phyloP scores from a whole-genome alignment of 2,797 vertebrate species.

The Pseudochaenichthys georgianus region DNA sequence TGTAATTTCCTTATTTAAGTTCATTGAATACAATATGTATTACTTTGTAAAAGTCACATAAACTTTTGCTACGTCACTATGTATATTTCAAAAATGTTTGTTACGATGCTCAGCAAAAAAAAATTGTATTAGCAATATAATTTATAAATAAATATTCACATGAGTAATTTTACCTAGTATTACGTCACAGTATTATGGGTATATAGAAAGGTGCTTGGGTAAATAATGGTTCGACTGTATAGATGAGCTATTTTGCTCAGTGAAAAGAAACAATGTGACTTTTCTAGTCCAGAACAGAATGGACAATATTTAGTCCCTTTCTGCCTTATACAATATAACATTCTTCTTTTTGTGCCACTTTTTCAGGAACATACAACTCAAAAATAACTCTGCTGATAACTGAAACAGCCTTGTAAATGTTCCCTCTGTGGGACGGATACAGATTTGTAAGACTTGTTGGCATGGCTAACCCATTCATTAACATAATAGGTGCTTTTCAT shows the following conservation, averaged over 20 bases:
- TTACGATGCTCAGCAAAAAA: conserved; percentile 15
- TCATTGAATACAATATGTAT: conserved; percentile 53
- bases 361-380: not conserved
- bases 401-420: not conserved
- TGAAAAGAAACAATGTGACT: not conserved
- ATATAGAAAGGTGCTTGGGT: not conserved
- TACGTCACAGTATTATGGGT: conserved; percentile 22
- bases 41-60: conserved; percentile 35
- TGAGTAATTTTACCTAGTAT: conserved; percentile 1
- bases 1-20: conserved; percentile 27
- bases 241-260: not conserved
- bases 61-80: conserved; percentile 19
- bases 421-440: too few relatives aligned
- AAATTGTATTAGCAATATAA: conserved; percentile 1
- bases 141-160: conserved; percentile 55
- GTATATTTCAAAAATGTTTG: not conserved
- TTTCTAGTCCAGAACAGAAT: conserved; percentile 3
- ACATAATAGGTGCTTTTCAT: not conserved
- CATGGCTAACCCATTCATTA: not conserved
- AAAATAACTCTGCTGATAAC: not conserved
- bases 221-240: not conserved
- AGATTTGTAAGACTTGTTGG: not conserved
- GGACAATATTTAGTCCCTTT: not conserved
- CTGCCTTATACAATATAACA: not conserved
- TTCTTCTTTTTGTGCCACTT: not conserved